A percentile compares a stretch with the other conserved stretches of the same genome.
phyloP scores from a whole-genome alignment of 2,113 vertebrate species.

The Trogon surrucura region DNA sequence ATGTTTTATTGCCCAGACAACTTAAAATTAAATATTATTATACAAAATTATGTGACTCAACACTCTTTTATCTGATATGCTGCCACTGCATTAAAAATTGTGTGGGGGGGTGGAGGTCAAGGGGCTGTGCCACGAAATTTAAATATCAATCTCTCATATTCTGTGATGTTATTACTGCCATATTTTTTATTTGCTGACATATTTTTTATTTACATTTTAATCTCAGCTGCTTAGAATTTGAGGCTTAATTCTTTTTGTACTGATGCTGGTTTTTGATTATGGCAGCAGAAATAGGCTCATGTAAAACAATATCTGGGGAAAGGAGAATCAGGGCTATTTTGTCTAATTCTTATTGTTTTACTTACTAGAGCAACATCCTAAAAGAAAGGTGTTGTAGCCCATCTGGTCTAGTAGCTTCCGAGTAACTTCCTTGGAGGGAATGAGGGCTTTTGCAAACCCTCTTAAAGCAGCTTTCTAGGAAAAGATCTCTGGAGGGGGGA shows the following conservation, averaged over 20 bases:
- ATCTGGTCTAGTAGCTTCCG: neutral
- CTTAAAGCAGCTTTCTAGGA: neutral
- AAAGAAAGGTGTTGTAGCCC: neutral
- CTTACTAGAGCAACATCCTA: neutral
- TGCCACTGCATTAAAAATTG: neutral
- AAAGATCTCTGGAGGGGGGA: neutral
- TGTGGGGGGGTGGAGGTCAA: neutral
- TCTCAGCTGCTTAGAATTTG: neutral
- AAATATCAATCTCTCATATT: neutral
- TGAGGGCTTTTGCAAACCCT: neutral
- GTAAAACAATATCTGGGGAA: neutral
- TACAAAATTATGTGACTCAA: neutral
- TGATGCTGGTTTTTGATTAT: neutral
- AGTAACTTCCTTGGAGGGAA: neutral
- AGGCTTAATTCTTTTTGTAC: neutral
- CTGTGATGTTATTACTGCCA: neutral
- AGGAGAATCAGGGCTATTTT: neutral
- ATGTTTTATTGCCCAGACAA: neutral
- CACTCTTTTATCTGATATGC: neutral
- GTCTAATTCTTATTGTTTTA: neutral
- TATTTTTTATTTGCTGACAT: neutral
- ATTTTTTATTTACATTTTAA: neutral
- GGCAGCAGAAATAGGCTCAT: neutral
- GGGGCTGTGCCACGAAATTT: neutral
- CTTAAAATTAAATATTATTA: neutral